Evolutionary conservation across 2,888 invertebrate genomes (phyloP).

Genomic region (Conops quadrifasciatus): DNA sequence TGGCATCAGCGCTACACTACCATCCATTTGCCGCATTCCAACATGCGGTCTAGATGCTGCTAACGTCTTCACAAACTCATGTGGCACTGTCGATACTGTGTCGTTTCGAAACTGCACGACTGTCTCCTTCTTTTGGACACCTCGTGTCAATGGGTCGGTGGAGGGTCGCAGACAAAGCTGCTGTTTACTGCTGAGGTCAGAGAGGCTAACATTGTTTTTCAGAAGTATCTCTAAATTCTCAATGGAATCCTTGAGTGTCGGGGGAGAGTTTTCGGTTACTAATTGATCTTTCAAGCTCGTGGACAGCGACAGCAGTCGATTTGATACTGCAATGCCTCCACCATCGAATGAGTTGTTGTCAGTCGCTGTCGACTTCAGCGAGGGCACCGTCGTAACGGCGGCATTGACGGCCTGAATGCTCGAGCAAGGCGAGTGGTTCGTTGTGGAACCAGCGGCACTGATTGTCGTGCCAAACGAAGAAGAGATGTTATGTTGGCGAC

Average conservation of each 20-base stretch:
- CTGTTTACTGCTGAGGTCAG: slow-evolving; percentile 63
- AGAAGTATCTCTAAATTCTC: slow-evolving; percentile 64
- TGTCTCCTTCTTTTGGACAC: slow-evolving; percentile 54
- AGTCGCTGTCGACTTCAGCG: slow-evolving; percentile 45
- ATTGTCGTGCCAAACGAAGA: slow-evolving; percentile 63
- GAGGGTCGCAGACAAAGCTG: slow-evolving; percentile 59
- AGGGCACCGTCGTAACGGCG: slow-evolving; percentile 53
- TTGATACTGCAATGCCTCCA: slow-evolving; percentile 19
- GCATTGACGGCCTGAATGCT: slow-evolving; percentile 56
- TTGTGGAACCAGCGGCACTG: slow-evolving; percentile 59
- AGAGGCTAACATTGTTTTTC: slow-evolving; percentile 64
- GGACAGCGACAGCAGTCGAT: slow-evolving; percentile 39
- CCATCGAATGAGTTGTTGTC: slow-evolving; percentile 41
- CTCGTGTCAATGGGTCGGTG: slow-evolving; percentile 51
- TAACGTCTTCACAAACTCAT: slow-evolving; percentile 49
- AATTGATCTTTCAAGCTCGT: slow-evolving; percentile 59
- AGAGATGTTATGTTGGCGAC: slow-evolving; percentile 64
- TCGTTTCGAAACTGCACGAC: slow-evolving; percentile 57
- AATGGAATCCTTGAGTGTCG: slow-evolving; percentile 61
- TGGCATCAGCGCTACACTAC: not conserved
- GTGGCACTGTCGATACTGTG: slow-evolving; percentile 49
- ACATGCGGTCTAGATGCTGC: slow-evolving; percentile 41
- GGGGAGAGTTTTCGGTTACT: slow-evolving; percentile 48
- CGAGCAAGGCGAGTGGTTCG: slow-evolving; percentile 61
- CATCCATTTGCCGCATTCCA: slow-evolving; percentile 35